phyloP scores from a whole-genome alignment of 2,797 vertebrate genomes.

The Calcarius lapponicus region DNA sequence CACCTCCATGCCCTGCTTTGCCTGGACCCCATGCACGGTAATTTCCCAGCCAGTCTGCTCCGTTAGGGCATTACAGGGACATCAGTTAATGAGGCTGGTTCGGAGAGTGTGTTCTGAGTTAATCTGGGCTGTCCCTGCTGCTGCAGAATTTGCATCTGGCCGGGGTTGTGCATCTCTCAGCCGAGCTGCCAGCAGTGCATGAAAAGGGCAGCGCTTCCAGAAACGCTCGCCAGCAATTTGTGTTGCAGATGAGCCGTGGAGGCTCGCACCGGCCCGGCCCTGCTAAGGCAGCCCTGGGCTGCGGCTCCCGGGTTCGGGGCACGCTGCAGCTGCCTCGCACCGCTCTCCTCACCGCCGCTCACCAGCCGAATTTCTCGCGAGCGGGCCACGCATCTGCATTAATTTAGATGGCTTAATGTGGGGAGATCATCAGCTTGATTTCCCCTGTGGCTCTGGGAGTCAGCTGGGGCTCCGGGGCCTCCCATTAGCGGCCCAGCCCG shows the following conservation, averaged over 20 bases:
- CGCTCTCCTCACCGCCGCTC: neutral
- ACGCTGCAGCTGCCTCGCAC: neutral
- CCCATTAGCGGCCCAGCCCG: conserved; percentile 56
- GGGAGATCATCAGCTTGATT: conserved; percentile 72
- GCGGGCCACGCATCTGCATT: conserved; percentile 72
- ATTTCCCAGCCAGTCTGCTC: neutral
- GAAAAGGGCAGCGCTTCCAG: neutral
- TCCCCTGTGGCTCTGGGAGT: conserved; percentile 77
- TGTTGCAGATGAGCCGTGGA: neutral
- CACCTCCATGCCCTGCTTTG: neutral
- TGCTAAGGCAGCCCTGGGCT: accelerated
- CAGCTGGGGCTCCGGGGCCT: conserved; percentile 76
- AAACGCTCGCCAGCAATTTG: accelerated
- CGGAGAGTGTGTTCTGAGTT: neutral
- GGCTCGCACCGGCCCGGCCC: accelerated
- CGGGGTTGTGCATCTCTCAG: accelerated
- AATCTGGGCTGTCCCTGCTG: neutral
- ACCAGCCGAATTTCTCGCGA: neutral
- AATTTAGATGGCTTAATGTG: conserved; percentile 73
- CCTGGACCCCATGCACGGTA: accelerated
- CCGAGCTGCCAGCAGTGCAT: neutral
- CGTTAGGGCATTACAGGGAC: neutral
- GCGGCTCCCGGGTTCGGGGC: accelerated
- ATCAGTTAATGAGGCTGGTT: neutral
- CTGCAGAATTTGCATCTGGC: neutral